These are phyloP conservation scores for Monochamus alternatus DNA, from an alignment of 2,888 invertebrate species.

Conservation along the genomic window DNA sequence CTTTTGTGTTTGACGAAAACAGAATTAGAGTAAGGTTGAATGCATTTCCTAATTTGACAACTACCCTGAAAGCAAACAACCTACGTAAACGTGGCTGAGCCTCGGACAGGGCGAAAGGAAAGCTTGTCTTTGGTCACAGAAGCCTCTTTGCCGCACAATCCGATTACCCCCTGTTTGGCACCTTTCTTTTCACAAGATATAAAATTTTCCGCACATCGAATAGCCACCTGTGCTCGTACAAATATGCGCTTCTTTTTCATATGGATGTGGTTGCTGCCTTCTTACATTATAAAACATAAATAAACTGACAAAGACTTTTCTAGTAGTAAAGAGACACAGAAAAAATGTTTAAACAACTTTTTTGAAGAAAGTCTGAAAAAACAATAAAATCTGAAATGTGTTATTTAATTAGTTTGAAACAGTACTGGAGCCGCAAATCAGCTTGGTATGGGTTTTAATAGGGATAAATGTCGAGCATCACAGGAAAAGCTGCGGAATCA, in stretches of 20 bases:
- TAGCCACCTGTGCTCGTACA: not conserved
- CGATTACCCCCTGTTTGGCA: slow-evolving; percentile 65
- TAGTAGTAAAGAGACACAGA: too few species aligned
- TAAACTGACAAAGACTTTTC: too few species aligned
- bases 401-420: too few species aligned
- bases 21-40: not conserved
- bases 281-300: too few species aligned
- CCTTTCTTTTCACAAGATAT: slow-evolving; percentile 59
- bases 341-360: too few species aligned
- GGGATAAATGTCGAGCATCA: not conserved
- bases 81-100: slow-evolving; percentile 23
- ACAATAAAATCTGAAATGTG: too few species aligned
- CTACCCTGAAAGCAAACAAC: slow-evolving; percentile 26
- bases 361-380: too few species aligned
- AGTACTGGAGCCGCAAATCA: too few species aligned
- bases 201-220: slow-evolving; percentile 49
- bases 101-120: slow-evolving; percentile 19
- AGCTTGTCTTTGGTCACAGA: slow-evolving; percentile 47
- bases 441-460: not conserved
- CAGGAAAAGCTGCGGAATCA: slow-evolving; percentile 51
- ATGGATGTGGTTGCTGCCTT: too few species aligned
- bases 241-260: not conserved
- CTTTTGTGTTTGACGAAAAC: not conserved
- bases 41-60: slow-evolving; percentile 17
- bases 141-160: slow-evolving; percentile 64